phyloP scores from a whole-genome alignment of 2,888 invertebrate genomes.

The Drosophila testacea region DNA sequence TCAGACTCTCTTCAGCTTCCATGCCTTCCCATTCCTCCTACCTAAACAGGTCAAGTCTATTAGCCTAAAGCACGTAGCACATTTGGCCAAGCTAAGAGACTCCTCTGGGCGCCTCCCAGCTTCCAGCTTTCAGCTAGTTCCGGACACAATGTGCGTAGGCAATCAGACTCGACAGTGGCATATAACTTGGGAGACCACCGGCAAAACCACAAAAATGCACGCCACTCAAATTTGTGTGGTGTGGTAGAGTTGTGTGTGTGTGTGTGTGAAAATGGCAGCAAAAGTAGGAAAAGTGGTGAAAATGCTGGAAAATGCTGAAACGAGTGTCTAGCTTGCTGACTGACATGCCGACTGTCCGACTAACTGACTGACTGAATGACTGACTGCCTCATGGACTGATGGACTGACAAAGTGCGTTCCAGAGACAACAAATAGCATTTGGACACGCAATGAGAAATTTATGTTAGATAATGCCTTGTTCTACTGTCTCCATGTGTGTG shows the following conservation, averaged over 20 bases:
- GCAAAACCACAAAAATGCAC: conserved; percentile 57
- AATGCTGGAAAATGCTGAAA: conserved; percentile 53
- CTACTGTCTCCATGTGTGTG: neutral
- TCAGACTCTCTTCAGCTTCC: conserved; percentile 3
- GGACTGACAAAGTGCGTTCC: conserved; percentile 48
- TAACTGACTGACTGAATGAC: conserved; percentile 45
- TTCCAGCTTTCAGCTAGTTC: conserved; percentile 1
- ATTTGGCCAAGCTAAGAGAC: conserved; percentile 35
- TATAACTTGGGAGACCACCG: conserved; percentile 50
- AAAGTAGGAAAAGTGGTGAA: conserved; percentile 70
- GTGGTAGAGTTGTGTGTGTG: conserved; percentile 12
- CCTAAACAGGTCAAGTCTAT: conserved; percentile 29
- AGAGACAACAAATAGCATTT: conserved; percentile 73
- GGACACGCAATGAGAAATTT: conserved; percentile 79
- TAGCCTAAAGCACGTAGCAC: conserved; percentile 67
- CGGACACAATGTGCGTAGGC: conserved; percentile 54
- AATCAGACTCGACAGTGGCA: conserved; percentile 51
- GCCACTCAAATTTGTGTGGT: conserved; percentile 34
- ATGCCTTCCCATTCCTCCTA: neutral
- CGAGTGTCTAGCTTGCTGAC: conserved; percentile 49
- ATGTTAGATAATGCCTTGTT: conserved; percentile 74
- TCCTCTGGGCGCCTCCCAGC: conserved; percentile 3
- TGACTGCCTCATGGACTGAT: conserved; percentile 43
- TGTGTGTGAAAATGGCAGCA: conserved; percentile 58
- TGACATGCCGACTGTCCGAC: conserved; percentile 40